Evolutionary conservation across 2,888 invertebrate genomes (phyloP).

Genomic region (Chrysodeixis includens): DNA sequence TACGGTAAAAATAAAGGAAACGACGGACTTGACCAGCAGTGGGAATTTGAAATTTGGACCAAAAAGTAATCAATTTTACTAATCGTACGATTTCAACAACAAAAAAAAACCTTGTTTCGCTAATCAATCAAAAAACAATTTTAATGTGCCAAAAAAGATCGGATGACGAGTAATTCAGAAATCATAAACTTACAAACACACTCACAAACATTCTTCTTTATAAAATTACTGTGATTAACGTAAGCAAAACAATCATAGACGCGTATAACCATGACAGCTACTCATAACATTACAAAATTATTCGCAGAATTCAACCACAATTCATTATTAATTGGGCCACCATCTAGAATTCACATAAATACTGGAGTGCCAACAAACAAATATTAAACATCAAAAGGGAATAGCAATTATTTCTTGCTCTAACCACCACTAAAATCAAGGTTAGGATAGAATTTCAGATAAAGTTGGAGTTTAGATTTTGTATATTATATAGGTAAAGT

Average conservation of each 20-base stretch:
- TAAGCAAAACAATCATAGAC: not conserved
- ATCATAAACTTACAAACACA: too few relatives aligned
- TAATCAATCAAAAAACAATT: too few relatives aligned
- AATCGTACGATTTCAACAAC: too few relatives aligned
- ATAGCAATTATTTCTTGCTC: not conserved
- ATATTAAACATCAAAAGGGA: conserved; percentile 17
- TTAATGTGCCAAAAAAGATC: too few relatives aligned
- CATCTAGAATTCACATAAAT: not conserved
- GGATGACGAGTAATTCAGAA: too few relatives aligned
- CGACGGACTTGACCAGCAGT: too few relatives aligned
- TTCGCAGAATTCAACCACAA: not conserved
- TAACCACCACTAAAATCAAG: not conserved
- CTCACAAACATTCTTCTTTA: too few relatives aligned
- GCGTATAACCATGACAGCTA: not conserved
- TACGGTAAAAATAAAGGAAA: too few relatives aligned
- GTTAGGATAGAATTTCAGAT: not conserved
- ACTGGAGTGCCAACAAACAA: conserved; percentile 1
- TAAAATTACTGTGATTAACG: too few relatives aligned
- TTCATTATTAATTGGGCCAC: not conserved
- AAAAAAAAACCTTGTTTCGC: too few relatives aligned
- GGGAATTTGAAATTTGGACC: too few relatives aligned
- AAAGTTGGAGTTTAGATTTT: not conserved
- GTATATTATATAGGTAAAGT: not conserved
- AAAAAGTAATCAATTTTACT: too few relatives aligned
- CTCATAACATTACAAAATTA: not conserved